A percentile compares a stretch with the other conserved stretches of the same genome.
These are phyloP conservation scores for Brachyopa scutellaris DNA, from an alignment of 2,888 invertebrate species.

Conservation along the genomic window DNA sequence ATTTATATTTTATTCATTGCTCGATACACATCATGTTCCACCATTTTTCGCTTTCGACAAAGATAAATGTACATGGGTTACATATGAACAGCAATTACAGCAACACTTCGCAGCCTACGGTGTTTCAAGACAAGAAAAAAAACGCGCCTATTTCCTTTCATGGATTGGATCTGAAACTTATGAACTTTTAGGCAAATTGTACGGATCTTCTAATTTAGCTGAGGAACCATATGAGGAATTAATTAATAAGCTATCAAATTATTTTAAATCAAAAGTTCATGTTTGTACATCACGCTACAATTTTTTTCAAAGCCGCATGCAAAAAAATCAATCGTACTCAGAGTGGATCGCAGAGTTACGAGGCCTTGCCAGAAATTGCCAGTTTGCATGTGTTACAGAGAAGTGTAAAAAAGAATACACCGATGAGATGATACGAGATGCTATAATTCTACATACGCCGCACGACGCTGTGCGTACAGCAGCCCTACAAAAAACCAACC, in stretches of 20 bases:
- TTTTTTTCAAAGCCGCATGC: conserved; percentile 36
- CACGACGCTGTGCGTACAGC: conserved; percentile 32
- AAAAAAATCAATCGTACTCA: conserved; percentile 20
- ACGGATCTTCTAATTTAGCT: conserved; percentile 9
- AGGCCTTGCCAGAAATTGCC: conserved; percentile 34
- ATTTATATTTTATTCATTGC: too few species aligned
- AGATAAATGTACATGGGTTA: conserved; percentile 8
- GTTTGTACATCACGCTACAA: too few species aligned
- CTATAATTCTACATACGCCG: conserved; percentile 24
- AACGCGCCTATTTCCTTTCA: conserved; percentile 24
- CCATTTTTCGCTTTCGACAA: conserved; percentile 16
- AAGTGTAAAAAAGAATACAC: conserved; percentile 23
- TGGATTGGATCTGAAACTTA: conserved; percentile 16
- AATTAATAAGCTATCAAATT: conserved; percentile 3
- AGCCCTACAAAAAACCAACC: conserved; percentile 24
- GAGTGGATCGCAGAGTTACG: conserved; percentile 35
- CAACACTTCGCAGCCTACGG: conserved; percentile 28
- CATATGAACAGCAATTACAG: conserved; percentile 34
- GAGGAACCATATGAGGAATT: neutral
- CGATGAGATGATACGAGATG: conserved; percentile 35
- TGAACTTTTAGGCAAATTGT: conserved; percentile 28
- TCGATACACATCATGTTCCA: neutral
- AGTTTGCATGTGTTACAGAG: conserved; percentile 17
- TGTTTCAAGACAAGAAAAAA: conserved; percentile 15
- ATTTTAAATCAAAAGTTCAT: conserved; percentile 32